Evolutionary conservation across 2,797 vertebrate genomes (phyloP), one percentile per base, ranked within the genome.

Genomic region (Discoglossus pictus): DNA sequence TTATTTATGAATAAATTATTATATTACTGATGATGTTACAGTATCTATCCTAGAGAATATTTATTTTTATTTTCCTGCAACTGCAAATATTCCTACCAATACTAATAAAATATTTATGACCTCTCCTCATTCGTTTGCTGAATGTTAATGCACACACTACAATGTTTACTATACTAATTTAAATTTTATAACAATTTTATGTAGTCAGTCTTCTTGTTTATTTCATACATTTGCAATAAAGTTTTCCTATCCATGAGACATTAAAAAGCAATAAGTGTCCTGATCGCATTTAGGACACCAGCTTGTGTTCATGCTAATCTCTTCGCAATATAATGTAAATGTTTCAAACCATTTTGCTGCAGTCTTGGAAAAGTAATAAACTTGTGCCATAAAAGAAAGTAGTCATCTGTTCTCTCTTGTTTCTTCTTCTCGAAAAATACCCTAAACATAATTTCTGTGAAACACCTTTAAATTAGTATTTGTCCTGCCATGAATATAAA

Each of bases 221-320:
- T 65, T 65, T 55, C 25, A 24, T 12, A 17, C 27, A 23, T 55
- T 65, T 65, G 36, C 48, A 55, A 65, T 55, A 65, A 46, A 55
- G 51, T 55, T 65, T 62, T 55, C 31, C 18, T 46, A 11, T 39
- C 21, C 27, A 17, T 38, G 40, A 44, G 42, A 42, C 64, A 66
- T 58, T 65, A 65, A 65, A 65, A 48, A 6, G 24, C 42, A 15
- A 43, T 47, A 47, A 65, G 42, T 46, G 42, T 25, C n/a, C 52
- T 58, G 53, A 42, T 58, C 36, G 59, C 53, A 66, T 43, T 56
- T 47, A 53, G 44, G 21, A 50, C 52, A 59, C 43, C 64, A 66
- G 64, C 64, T 66, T 66, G 64, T 16, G 23, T 58, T 59, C 43
- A 55, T 66, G 43, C 52, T 66, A 66, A 66, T 66, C 43, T 42